A percentile compares a stretch with the other conserved stretches of the same genome.
phyloP scores from a whole-genome alignment of 2,113 vertebrate genomes.

The Solea senegalensis region DNA sequence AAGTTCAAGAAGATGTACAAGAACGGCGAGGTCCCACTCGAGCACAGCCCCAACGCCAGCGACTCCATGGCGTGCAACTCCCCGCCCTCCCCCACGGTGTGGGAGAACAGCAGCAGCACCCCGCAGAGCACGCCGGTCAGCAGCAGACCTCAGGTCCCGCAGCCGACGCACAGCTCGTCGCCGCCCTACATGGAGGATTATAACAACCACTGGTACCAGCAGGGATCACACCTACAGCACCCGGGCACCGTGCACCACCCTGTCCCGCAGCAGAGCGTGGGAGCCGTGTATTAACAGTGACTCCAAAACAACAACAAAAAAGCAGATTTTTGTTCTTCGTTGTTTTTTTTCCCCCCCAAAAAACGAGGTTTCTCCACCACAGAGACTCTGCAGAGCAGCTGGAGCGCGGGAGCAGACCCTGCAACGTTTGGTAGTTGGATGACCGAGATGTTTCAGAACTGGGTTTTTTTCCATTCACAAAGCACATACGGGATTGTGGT shows the following conservation, averaged over 20 bases:
- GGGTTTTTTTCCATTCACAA: slow-evolving; percentile 48
- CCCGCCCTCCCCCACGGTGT: slow-evolving; percentile 90
- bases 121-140: slow-evolving; percentile 85
- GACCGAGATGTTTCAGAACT: slow-evolving; percentile 49
- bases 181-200: slow-evolving; percentile 95
- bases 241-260: slow-evolving; percentile 89
- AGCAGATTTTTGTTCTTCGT: slow-evolving; percentile 35
- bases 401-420: slow-evolving; percentile 54
- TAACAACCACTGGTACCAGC: slow-evolving; percentile 93
- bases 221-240: slow-evolving; percentile 92
- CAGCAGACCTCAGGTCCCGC: slow-evolving; percentile 86
- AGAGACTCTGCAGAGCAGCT: slow-evolving; percentile 67
- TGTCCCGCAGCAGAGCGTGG: slow-evolving; percentile 88
- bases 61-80: slow-evolving; percentile 99
- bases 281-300: slow-evolving; percentile 90
- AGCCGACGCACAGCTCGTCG: slow-evolving; percentile 89
- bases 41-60: slow-evolving; percentile 97
- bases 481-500: slow-evolving; percentile 74
- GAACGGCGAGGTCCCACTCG: slow-evolving; percentile 94
- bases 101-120: slow-evolving; percentile 86
- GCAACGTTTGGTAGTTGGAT: slow-evolving; percentile 54
- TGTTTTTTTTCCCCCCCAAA: neutral
- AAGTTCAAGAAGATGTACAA: slow-evolving; percentile 99
- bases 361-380: slow-evolving; percentile 62
- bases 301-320: slow-evolving; percentile 29